Evolutionary conservation across 2,113 vertebrate genomes (phyloP).

Genomic region (Stomatorhinus ivindoensis): DNA sequence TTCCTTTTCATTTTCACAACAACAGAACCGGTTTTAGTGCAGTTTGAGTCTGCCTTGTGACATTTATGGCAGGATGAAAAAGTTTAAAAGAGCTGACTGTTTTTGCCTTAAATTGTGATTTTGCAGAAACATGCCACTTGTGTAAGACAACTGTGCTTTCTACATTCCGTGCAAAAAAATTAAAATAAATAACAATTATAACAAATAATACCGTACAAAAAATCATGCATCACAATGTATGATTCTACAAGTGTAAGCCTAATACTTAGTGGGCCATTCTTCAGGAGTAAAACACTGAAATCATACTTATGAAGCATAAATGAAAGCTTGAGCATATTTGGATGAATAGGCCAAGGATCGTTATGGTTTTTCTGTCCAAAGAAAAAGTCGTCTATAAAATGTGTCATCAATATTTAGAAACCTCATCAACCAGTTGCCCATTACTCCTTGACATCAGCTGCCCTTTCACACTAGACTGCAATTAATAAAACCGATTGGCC

Average conservation of each 20-base stretch:
- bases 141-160: background rate
- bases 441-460: slow-evolving; percentile 28
- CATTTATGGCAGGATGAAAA: background rate
- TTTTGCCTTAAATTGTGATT: background rate
- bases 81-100: background rate
- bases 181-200: background rate
- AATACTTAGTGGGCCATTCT: background rate
- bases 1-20: background rate
- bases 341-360: slow-evolving; percentile 30
- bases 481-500: slow-evolving; percentile 27
- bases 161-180: background rate
- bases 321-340: slow-evolving; percentile 25
- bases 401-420: slow-evolving; percentile 50
- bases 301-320: background rate
- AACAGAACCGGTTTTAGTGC: background rate
- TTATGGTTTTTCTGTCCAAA: slow-evolving; percentile 39
- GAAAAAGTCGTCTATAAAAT: slow-evolving; percentile 27
- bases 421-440: slow-evolving; percentile 36
- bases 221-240: background rate
- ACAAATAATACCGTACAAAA: background rate
- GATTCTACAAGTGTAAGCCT: background rate
- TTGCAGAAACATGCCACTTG: background rate
- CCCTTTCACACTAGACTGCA: slow-evolving; percentile 35
- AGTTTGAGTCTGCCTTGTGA: background rate
- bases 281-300: background rate